Evolutionary conservation across 2,888 invertebrate genomes (phyloP), one percentile per base, ranked within the genome.

Genomic region (Acrobasis suavella): DNA sequence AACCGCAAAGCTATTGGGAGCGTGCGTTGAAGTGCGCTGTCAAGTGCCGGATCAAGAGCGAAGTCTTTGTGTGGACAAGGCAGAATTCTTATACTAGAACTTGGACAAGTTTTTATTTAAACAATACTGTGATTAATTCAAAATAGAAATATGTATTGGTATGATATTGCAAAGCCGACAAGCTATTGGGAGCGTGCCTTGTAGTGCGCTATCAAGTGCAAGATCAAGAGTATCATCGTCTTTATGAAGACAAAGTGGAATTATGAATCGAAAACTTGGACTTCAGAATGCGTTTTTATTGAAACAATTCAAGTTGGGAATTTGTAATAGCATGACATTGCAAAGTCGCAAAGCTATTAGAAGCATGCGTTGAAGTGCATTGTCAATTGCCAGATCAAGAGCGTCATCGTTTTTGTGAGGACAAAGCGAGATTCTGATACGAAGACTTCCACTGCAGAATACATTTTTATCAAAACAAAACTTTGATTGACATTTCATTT

Each of bases 21-120:
- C 46, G 58, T 58, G 58, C 58, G 58, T 58, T 58, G 58, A 58
- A 58, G 58, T 46, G 58, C 46, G 58, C 22, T 22, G 58, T 58
- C 58, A 58, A 58, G 58, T 58, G 58, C 22, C 16, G 16, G 46
- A 49, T 32, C 22, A 58, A 2, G 49, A 22, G 58, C 14, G 9
- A 8, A 2, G 32, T 32, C 58, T 42, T 58, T 42, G 58, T 58
- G 58, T 58, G 58, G 58, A 58, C 49, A 58, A 58, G 22, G 49
- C 58, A 49, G 38, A 58, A 58, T 58, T 12, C 58, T 58, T 46
- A 58, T 49, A 58, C 49, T 0, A 46, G 46, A 14, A 3, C 14
- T 46, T 3, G n/a, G 46, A 14, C 14, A 7, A 14, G 39, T 10
- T 39, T 39, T 39, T 39, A 39, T 39, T 39, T 1, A 39, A 10